Base-by-base conservation (phyloP, 2,888 invertebrate species). In the Tetranychus piercei region DNA sequence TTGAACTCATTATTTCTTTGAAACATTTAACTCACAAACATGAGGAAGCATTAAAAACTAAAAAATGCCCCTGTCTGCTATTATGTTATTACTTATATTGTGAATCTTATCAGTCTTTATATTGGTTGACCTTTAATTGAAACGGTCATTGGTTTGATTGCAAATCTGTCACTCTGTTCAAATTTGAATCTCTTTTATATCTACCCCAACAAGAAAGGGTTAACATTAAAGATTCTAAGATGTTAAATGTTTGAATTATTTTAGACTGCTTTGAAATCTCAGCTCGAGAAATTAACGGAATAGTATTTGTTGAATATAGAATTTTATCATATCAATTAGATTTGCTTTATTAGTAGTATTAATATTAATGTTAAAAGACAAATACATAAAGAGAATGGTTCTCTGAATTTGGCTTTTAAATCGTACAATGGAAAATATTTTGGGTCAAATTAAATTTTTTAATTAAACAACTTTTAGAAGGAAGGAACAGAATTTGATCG, bases 111-210 rank as follows among this genome's bases (percentile, higher is more conserved):
- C 81, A 92, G 94, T 84, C 95, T 95, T 74, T 95, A 95, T 75
- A 94, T 94, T 0, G 90, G 95, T 82, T 96, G 96, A 96, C 95
- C 96, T 22, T 86, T 97, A 78, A 93, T 96, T 80, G 97, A 97
- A n/a, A 81, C 96, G 9, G 95, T 95, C 67, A 93, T 99, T 81
- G 97, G 99, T 0, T 86, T 99, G 79, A 94, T 97, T 80, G 88
- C 97, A 78, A 99, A 99, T 85, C 85, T 99, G 84, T 96, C 99
- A 44, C 86, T 97, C 74, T 94, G 93, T 82, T 90, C 93, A 90
- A 94, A 81, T 87, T 96, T 79, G 93, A 94, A 76, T 88, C 94
- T 80, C 88, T 96, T 77, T 85, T 96, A 77, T 90, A 92, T 87
- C 87, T 93, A 79, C 94, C 96, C 74, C 94, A 93, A 87, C 94